Evolutionary conservation across 2,888 invertebrate species (phyloP).

Genomic region (Pelosia muscerda): DNA sequence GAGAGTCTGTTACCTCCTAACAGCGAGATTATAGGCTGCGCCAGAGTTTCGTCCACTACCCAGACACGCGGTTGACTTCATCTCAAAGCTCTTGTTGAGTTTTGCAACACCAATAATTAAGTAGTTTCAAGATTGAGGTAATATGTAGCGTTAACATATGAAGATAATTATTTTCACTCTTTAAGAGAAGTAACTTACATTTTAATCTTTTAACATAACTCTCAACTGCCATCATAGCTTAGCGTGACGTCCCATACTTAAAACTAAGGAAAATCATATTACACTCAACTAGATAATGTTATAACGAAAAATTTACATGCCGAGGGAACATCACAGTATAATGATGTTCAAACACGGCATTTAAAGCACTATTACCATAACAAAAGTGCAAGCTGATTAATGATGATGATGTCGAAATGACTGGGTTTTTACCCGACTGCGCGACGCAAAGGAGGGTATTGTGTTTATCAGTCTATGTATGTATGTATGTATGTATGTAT

Average conservation of each 20-base stretch:
- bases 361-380: constrained; percentile 52
- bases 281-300: constrained; percentile 46
- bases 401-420: constrained; percentile 41
- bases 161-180: too few relatives aligned
- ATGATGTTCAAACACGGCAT: constrained; percentile 56
- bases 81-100: background rate
- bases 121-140: background rate
- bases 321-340: constrained; percentile 58
- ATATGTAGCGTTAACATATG: too few relatives aligned
- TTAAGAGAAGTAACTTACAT: background rate
- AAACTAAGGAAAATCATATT: constrained; percentile 53
- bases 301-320: constrained; percentile 56
- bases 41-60: too few relatives aligned
- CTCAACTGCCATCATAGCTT: constrained; percentile 61
- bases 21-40: too few relatives aligned
- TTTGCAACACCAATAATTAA: too few relatives aligned
- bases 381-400: constrained; percentile 38
- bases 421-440: too few relatives aligned
- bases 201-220: constrained; percentile 31
- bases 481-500: too few relatives aligned
- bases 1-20: too few relatives aligned
- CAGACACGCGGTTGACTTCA: background rate
- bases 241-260: constrained; percentile 64
- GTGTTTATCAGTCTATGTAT: too few relatives aligned
- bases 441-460: too few relatives aligned